A percentile compares a stretch with the other conserved stretches of the same genome.
Evolutionary conservation across 2,888 invertebrate species (phyloP).

Genomic region (Polyommatus icarus): DNA sequence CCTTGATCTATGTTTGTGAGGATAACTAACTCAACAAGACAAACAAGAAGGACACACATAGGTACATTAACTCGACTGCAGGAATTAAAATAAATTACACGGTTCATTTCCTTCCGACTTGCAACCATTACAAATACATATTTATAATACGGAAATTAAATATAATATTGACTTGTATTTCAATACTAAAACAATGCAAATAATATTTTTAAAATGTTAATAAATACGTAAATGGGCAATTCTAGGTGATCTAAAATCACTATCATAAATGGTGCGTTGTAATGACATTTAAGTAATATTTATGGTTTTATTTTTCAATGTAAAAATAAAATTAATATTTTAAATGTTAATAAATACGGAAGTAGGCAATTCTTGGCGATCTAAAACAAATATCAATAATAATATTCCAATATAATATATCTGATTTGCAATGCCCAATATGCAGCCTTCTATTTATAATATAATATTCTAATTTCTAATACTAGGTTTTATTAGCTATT

Average conservation of each 20-base stretch:
- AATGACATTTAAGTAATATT: no score
- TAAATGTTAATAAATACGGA: neutral
- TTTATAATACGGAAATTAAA: neutral
- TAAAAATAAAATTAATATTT: neutral
- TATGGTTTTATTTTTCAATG: no score
- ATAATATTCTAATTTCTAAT: neutral
- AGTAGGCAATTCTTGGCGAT: neutral
- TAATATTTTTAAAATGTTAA: neutral
- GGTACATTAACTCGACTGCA: neutral
- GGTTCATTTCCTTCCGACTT: neutral
- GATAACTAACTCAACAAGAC: neutral
- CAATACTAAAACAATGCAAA: neutral
- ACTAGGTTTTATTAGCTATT: neutral
- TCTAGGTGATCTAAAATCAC: neutral
- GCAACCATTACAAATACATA: neutral
- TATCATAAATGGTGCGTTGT: no score
- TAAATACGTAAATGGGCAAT: neutral
- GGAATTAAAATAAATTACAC: slow-evolving; percentile 11
- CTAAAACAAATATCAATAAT: neutral
- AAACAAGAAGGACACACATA: neutral
- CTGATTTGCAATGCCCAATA: neutral
- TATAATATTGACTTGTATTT: neutral
- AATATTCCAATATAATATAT: no score
- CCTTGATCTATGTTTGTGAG: no score
- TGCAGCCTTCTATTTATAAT: neutral